phyloP scores from a whole-genome alignment of 2,888 invertebrate genomes.

The Cetonia aurata region DNA sequence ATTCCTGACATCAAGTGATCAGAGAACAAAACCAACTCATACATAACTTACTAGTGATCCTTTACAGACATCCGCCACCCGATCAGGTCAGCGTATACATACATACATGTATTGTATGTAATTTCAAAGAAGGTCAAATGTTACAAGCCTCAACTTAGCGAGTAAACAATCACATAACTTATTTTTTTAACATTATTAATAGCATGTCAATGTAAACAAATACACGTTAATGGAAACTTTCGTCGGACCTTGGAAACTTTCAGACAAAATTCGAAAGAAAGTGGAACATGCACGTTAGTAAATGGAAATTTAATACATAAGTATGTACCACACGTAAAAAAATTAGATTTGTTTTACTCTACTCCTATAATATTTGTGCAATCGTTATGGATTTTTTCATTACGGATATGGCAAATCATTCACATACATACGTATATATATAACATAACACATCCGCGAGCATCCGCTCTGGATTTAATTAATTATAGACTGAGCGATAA shows the following conservation, averaged over 20 bases:
- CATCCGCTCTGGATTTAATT: slow-evolving; percentile 16
- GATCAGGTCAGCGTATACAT: neutral
- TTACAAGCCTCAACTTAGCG: slow-evolving; percentile 46
- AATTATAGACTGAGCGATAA: slow-evolving; percentile 7
- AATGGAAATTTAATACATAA: too few species aligned
- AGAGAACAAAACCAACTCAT: too few species aligned
- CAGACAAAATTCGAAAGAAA: too few species aligned
- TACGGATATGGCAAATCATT: neutral
- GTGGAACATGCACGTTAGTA: too few species aligned
- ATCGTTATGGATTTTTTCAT: too few species aligned
- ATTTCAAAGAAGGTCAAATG: slow-evolving; percentile 48
- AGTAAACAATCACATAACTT: slow-evolving; percentile 48
- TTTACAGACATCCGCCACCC: neutral
- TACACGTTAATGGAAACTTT: slow-evolving; percentile 17
- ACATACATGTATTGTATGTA: slow-evolving; percentile 13
- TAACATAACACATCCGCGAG: neutral
- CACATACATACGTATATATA: neutral
- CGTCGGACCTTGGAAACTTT: neutral
- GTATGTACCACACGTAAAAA: too few species aligned
- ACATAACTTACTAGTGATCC: too few species aligned
- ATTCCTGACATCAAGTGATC: too few species aligned
- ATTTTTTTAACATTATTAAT: slow-evolving; percentile 39
- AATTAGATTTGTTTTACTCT: too few species aligned
- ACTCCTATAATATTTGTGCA: too few species aligned
- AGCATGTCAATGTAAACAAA: slow-evolving; percentile 12